Base-by-base conservation (phyloP, 2,888 invertebrate species). In the Hybos culiciformis region DNA sequence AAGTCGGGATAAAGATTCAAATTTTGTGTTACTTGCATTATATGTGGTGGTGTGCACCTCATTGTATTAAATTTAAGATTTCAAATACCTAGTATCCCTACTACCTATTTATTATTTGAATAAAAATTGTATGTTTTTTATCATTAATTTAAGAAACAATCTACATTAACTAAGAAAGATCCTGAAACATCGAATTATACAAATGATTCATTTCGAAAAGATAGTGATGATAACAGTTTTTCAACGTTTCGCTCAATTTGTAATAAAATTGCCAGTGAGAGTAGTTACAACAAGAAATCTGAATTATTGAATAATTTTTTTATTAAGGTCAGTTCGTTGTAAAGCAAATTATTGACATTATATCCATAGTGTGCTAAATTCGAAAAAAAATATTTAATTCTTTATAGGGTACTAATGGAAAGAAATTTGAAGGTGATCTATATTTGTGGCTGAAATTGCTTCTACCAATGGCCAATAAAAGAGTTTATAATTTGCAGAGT, bases 401-500 rank as follows among this genome's bases (percentile, higher is more conserved):
- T n/a, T n/a, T 43, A 33, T 24, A 58, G 55, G 77, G 77, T 2
- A 63, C 66, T 14, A 70, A 73, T 61, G 66, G 73, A 56, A 75
- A 69, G 29, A 69, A 72, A 9, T 92, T 87, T 58, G 72, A 80
- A 56, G 84, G 92, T 3, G 81, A 92, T 62, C 60, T 84, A 21
- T 69, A 75, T 36, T 67, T 90, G 34, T 83, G 91, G 85, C 77
- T 88, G 58, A 81, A 82, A 55, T 65, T 92, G 50, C 65, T 94
- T 18, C 67, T 94, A 40, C 94, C 93, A 0, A 82, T 80, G 37
- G 81, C 81, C 20, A 74, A 78, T 12, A 88, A 90, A 61, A 71
- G 87, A 47, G 78, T 92, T 24, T 96, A 93, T 61, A 93, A 94
- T 69, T 68, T 96, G 39, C 88, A 91, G 69, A 90, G 83, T 59